Evolutionary conservation across 1,140 invertebrate genomes (phyloP).

Genomic region (Heliconius eleuchia): DNA sequence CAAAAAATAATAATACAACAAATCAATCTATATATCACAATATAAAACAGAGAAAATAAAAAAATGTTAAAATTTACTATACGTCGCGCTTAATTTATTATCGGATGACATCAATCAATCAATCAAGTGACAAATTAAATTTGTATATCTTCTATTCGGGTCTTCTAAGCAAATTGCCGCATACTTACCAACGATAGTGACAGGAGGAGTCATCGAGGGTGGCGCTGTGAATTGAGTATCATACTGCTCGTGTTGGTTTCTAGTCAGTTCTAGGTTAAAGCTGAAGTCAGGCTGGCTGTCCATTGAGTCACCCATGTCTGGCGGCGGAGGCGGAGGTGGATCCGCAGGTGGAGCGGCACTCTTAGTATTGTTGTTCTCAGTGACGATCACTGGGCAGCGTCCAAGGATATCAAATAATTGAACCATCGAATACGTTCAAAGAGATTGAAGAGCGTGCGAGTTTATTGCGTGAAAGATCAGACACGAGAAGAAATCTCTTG

Average conservation of each 20-base stretch:
- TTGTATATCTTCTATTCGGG: not conserved
- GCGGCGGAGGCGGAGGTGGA: constrained; percentile 70
- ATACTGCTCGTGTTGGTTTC: constrained; percentile 88
- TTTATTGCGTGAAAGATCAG: constrained; percentile 2
- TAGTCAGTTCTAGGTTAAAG: constrained; percentile 88
- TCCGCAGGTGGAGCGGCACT: constrained; percentile 70
- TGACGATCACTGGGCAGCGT: constrained; percentile 69
- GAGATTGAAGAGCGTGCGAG: constrained; percentile 6
- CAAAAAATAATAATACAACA: not conserved
- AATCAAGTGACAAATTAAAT: not conserved
- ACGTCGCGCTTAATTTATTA: not conserved
- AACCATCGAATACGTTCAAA: constrained; percentile 30
- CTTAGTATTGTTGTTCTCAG: constrained; percentile 73
- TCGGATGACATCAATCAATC: not conserved
- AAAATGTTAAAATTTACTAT: not conserved
- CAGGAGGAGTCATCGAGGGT: constrained; percentile 54
- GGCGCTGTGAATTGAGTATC: constrained; percentile 84
- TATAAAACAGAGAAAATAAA: not conserved
- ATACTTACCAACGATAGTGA: constrained; percentile 82
- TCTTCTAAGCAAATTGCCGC: not conserved
- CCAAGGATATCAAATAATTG: constrained; percentile 57
- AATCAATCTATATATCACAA: not conserved
- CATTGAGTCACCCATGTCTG: constrained; percentile 62
- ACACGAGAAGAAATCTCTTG: not conserved
- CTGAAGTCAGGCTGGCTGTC: constrained; percentile 77